phyloP scores from a whole-genome alignment of 2,797 vertebrate species.

The Sebastolobus alascanus region DNA sequence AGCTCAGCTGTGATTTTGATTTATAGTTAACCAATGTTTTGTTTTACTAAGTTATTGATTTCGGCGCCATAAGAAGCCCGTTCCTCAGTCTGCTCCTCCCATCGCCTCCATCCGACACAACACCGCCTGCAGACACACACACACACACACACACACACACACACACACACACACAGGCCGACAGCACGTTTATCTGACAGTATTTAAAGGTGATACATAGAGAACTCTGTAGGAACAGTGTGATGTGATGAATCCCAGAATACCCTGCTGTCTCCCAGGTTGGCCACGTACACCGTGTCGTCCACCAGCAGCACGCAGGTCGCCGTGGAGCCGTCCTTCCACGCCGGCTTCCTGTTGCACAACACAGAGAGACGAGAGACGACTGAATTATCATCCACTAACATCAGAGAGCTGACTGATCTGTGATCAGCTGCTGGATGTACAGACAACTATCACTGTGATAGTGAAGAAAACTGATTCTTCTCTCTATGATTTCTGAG shows the following conservation, averaged over 20 bases:
- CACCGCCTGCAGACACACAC: slow-evolving; percentile 88
- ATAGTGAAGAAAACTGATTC: too few species aligned
- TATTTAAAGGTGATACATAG: not conserved
- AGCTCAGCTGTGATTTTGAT: too few species aligned
- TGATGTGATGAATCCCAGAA: not conserved
- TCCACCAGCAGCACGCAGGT: slow-evolving; percentile 93
- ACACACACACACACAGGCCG: not conserved
- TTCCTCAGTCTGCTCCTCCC: slow-evolving; percentile 75
- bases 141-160: not conserved
- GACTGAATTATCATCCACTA: not conserved
- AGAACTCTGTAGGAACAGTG: not conserved
- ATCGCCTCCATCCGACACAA: slow-evolving; percentile 91
- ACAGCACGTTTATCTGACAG: not conserved
- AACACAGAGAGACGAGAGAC: slow-evolving; percentile 6
- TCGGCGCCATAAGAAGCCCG: too few species aligned
- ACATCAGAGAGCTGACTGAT: too few species aligned
- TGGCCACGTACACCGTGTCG: slow-evolving; percentile 93
- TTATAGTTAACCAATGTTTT: too few species aligned
- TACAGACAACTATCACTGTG: too few species aligned
- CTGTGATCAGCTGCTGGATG: too few species aligned
- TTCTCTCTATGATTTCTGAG: not conserved
- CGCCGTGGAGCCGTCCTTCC: slow-evolving; percentile 98
- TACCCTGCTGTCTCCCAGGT: slow-evolving; percentile 96
- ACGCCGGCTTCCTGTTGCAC: slow-evolving; percentile 91
- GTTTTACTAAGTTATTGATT: too few species aligned